These are phyloP conservation scores for Ceyx erithaca DNA, from an alignment of 2,797 vertebrate species.

Conservation along the genomic window DNA sequence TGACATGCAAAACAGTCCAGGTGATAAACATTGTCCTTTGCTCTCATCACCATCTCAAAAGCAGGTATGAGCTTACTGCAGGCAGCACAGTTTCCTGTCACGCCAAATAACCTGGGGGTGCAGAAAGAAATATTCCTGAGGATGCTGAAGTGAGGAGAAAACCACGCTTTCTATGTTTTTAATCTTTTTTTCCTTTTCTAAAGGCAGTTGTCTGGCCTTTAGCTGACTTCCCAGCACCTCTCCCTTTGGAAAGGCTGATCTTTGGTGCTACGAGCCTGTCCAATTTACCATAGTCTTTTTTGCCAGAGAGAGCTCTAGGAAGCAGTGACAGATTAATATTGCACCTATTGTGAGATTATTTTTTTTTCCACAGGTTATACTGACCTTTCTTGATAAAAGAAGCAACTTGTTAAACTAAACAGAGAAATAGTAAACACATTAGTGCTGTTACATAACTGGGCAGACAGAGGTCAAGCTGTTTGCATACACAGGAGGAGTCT, in stretches of 20 bases:
- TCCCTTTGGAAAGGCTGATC: background rate
- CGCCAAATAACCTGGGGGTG: slow-evolving; percentile 91
- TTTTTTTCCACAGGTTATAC: slow-evolving; percentile 19
- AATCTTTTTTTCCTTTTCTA: too few species aligned
- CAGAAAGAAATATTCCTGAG: slow-evolving; percentile 1
- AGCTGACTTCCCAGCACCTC: background rate
- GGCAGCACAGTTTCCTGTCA: slow-evolving; percentile 97
- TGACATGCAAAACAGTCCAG: slow-evolving; percentile 99
- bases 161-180: background rate
- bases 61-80: slow-evolving; percentile 99
- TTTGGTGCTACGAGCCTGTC: background rate
- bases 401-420: slow-evolving; percentile 49
- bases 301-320: background rate
- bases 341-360: background rate
- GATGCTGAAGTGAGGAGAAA: background rate
- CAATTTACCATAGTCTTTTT: background rate
- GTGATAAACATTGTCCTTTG: slow-evolving; percentile 98
- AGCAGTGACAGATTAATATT: background rate
- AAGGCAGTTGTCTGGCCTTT: background rate
- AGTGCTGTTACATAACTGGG: slow-evolving; percentile 51
- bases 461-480: slow-evolving; percentile 48
- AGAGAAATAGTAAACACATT: slow-evolving; percentile 61
- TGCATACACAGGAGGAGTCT: slow-evolving; percentile 11
- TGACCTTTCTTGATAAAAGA: slow-evolving; percentile 63
- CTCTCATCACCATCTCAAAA: slow-evolving; percentile 99